These are phyloP conservation scores for Lontra canadensis DNA, from an alignment of 2,113 vertebrate genomes.

Conservation along the genomic window DNA sequence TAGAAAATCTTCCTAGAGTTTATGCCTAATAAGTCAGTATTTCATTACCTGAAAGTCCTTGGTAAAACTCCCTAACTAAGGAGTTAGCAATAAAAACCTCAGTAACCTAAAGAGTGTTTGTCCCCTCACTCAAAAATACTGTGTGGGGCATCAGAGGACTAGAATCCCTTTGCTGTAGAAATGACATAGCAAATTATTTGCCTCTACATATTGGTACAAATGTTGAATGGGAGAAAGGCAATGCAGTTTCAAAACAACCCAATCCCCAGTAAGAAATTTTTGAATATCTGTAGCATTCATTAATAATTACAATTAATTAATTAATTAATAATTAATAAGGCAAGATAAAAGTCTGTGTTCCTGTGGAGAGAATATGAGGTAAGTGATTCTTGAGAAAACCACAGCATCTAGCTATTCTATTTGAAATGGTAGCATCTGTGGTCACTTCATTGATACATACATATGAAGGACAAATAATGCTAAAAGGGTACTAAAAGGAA, in stretches of 20 bases:
- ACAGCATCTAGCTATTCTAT: not conserved
- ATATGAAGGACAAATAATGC: not conserved
- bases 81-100: not conserved
- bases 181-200: not conserved
- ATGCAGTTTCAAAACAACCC: not conserved
- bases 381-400: not conserved
- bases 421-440: not conserved
- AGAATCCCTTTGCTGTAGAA: not conserved
- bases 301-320: not conserved
- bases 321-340: not conserved
- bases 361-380: not conserved
- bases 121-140: not conserved
- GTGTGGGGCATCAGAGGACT: not conserved
- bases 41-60: conserved; percentile 24
- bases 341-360: not conserved
- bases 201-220: not conserved
- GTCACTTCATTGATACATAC: not conserved
- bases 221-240: not conserved
- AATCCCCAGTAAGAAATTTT: not conserved
- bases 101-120: not conserved
- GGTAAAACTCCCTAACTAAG: conserved; percentile 14
- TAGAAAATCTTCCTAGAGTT: conserved; percentile 22
- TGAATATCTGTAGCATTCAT: not conserved
- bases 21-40: not conserved
- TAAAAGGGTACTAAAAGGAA: not conserved